These are phyloP conservation scores for Anguilla anguilla DNA, from an alignment of 2,797 vertebrate genomes.

Conservation along the genomic window DNA sequence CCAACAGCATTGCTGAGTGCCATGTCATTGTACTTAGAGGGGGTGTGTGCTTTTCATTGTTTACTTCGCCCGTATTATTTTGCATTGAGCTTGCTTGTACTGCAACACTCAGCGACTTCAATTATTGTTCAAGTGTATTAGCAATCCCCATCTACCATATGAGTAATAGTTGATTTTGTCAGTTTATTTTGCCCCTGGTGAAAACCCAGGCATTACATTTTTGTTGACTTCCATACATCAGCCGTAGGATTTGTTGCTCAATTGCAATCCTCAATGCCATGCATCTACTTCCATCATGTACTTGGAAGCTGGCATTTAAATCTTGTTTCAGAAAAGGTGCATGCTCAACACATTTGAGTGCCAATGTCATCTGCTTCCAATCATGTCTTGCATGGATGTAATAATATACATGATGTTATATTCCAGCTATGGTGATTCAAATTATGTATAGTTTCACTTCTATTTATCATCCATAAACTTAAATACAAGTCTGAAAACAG, in stretches of 20 bases:
- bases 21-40: background rate
- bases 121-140: background rate
- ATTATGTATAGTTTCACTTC: background rate
- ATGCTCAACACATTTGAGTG: background rate
- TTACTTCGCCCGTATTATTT: conserved; percentile 4
- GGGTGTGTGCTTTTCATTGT: background rate
- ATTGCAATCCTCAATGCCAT: background rate
- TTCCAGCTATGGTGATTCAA: background rate
- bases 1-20: background rate
- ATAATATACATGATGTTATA: background rate
- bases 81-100: background rate
- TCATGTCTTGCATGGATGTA: background rate
- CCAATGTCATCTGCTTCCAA: background rate
- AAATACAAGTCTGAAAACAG: too few relatives aligned
- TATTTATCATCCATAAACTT: background rate
- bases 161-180: background rate
- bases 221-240: background rate
- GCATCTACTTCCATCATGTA: background rate
- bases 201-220: background rate
- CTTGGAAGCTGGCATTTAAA: background rate
- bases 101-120: background rate
- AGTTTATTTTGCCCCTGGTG: background rate
- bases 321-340: background rate
- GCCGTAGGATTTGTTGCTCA: background rate
- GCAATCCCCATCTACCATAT: background rate